phyloP scores from a whole-genome alignment of 2,888 invertebrate genomes.

The Euphydryas editha region DNA sequence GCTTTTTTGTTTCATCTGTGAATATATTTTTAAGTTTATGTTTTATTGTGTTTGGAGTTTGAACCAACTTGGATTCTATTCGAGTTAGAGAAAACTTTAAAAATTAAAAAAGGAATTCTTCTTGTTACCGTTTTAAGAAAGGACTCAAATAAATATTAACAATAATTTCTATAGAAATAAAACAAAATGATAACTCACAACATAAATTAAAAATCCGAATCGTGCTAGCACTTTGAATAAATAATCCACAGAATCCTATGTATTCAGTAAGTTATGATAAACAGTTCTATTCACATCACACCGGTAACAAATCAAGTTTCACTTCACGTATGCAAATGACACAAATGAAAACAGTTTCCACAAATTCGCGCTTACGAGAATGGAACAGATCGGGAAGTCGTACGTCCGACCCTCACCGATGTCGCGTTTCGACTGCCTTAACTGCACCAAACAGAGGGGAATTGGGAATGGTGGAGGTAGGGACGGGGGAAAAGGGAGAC shows the following conservation, averaged over 20 bases:
- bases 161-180: constrained; percentile 15
- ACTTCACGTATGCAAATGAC: constrained; percentile 76
- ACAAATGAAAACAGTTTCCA: constrained; percentile 73
- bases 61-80: background rate
- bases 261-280: constrained; percentile 36
- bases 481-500: constrained; percentile 62
- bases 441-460: constrained; percentile 50
- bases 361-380: constrained; percentile 60
- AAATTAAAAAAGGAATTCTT: background rate
- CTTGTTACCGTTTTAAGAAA: background rate
- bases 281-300: constrained; percentile 64
- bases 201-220: constrained; percentile 44
- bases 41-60: too few species aligned
- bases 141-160: background rate
- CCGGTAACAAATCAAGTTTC: constrained; percentile 68
- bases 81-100: background rate
- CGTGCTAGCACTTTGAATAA: constrained; percentile 39
- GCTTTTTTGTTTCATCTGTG: constrained; percentile 14
- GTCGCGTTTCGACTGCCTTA: constrained; percentile 69
- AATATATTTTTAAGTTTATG: background rate
- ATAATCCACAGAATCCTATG: constrained; percentile 45
- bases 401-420: constrained; percentile 59
- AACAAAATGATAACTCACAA: constrained; percentile 39
- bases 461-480: constrained; percentile 61
- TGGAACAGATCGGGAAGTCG: constrained; percentile 40